Percentiles rank a stretch among this genome's conserved stretches.
Evolutionary conservation across 1,140 invertebrate species (phyloP).

Genomic region (Zaprionus inermis): DNA sequence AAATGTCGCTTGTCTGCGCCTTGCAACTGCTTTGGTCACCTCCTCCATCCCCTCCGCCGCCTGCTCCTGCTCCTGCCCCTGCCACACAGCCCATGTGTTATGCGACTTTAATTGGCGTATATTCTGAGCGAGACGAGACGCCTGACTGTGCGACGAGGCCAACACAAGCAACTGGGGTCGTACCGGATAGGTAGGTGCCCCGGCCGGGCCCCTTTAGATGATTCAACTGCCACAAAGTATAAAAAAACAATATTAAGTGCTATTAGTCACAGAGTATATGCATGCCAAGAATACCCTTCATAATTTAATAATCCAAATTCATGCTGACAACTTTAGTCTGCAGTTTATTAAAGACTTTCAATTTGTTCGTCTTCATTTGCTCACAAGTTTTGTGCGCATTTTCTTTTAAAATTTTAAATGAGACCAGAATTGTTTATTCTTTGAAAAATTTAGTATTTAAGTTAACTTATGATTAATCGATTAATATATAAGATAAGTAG

Average conservation of each 20-base stretch:
- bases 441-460: too few species aligned
- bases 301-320: not conserved
- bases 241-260: constrained; percentile 9
- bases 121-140: constrained; percentile 74
- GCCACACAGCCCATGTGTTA: constrained; percentile 60
- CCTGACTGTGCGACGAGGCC: constrained; percentile 59
- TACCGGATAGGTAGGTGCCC: not conserved
- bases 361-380: too few species aligned
- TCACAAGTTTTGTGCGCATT: too few species aligned
- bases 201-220: constrained; percentile 32
- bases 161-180: not conserved
- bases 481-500: too few species aligned
- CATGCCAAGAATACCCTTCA: constrained; percentile 1
- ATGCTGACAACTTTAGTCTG: not conserved
- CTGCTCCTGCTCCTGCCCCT: not conserved
- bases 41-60: not conserved
- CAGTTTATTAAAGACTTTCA: too few species aligned
- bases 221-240: constrained; percentile 24
- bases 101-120: constrained; percentile 81
- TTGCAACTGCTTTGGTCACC: constrained; percentile 17
- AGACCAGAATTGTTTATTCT: too few species aligned
- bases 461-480: too few species aligned
- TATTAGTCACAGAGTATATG: not conserved
- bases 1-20: constrained; percentile 82
- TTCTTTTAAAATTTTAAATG: too few species aligned